Conservation (phyloP, 2,113 vertebrate species). For the Rattus rattus region DNA sequence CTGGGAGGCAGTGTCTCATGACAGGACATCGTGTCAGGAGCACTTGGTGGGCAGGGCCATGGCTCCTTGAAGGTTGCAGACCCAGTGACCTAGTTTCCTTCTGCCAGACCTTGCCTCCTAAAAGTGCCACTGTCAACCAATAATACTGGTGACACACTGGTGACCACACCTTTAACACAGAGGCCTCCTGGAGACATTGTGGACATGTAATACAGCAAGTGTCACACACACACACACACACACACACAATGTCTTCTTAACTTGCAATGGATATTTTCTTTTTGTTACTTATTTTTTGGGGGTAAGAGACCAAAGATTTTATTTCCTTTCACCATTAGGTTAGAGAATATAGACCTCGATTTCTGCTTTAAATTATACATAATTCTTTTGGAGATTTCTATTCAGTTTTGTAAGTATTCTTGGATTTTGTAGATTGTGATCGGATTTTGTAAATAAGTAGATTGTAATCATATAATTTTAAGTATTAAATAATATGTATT, state of each 20-base stretch:
- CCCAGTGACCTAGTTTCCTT: background rate
- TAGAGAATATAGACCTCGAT: background rate
- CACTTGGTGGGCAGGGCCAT: background rate
- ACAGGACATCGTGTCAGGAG: fast-evolving
- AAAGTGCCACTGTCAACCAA: no score
- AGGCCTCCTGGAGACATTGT: background rate
- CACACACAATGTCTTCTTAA: background rate
- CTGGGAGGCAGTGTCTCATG: background rate
- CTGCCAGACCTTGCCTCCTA: background rate
- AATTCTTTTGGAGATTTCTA: background rate
- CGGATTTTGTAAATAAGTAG: background rate
- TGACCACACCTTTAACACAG: background rate
- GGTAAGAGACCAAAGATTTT: background rate
- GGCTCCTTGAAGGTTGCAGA: no score
- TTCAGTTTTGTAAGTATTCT: background rate
- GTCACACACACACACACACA: no score
- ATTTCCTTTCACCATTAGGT: background rate
- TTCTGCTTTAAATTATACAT: background rate
- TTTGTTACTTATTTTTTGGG: background rate
- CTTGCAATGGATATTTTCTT: background rate
- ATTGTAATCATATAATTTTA: background rate
- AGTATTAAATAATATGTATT: background rate
- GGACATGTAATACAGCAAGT: background rate
- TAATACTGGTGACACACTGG: no score
- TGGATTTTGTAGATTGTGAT: background rate